Evolutionary conservation across 2,113 vertebrate species (phyloP).

Genomic region (Epinephelus lanceolatus): DNA sequence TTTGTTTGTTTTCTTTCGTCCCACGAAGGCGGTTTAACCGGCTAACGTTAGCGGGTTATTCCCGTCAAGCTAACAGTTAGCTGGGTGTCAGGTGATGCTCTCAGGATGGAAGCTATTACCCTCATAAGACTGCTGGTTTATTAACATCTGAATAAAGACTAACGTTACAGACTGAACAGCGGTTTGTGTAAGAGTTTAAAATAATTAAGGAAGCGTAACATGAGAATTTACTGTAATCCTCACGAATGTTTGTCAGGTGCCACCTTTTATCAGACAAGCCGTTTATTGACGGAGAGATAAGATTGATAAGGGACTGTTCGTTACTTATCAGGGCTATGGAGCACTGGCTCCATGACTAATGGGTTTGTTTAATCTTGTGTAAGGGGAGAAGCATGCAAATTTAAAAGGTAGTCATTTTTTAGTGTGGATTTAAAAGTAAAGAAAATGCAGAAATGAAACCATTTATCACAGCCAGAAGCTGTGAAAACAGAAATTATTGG

Average conservation of each 20-base stretch:
- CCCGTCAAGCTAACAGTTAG: background rate
- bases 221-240: background rate
- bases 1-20: rapidly evolving
- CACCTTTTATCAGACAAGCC: background rate
- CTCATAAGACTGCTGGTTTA: background rate
- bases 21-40: rapidly evolving
- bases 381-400: too few species aligned
- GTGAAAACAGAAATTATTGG: too few species aligned
- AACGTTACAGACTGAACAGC: too few species aligned
- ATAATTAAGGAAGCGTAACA: background rate
- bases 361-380: too few species aligned
- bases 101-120: background rate
- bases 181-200: too few species aligned
- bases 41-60: background rate
- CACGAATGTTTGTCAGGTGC: background rate
- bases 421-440: too few species aligned
- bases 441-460: too few species aligned
- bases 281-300: background rate
- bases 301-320: too few species aligned
- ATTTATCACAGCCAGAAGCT: too few species aligned
- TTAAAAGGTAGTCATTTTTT: too few species aligned
- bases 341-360: too few species aligned
- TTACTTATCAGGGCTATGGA: too few species aligned
- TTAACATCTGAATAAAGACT: background rate
- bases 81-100: background rate